These are phyloP conservation scores for Rhabdomys pumilio DNA, from an alignment of 2,797 vertebrate genomes.

Conservation along the genomic window DNA sequence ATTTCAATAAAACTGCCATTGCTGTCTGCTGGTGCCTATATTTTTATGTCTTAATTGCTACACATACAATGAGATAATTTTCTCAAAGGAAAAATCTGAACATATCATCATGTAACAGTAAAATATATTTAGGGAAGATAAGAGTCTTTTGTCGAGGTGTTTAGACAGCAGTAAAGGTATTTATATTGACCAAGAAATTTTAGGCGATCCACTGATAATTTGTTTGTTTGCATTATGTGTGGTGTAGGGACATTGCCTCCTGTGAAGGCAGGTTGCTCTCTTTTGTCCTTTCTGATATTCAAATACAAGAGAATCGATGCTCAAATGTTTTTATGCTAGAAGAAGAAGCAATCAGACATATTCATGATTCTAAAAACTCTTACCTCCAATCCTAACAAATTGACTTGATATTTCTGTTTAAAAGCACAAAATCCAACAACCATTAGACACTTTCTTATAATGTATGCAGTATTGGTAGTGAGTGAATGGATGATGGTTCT, in stretches of 20 bases:
- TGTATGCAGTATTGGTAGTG: not conserved
- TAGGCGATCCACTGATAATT: not conserved
- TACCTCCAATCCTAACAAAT: not conserved
- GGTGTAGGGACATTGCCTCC: not conserved
- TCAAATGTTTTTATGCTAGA: not conserved
- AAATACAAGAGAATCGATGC: not conserved
- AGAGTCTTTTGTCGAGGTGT: not conserved
- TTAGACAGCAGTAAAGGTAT: constrained; percentile 4
- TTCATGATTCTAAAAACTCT: constrained; percentile 19
- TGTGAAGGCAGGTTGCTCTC: not conserved
- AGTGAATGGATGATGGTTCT: not conserved
- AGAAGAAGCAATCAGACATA: not conserved
- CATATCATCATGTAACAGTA: not conserved
- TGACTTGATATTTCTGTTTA: constrained; percentile 25
- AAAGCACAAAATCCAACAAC: not conserved
- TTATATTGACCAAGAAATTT: not conserved
- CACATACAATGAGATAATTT: not conserved
- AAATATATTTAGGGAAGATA: not conserved
- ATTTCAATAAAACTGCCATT: not conserved
- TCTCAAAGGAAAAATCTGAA: constrained; percentile 15
- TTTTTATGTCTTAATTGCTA: constrained; percentile 15
- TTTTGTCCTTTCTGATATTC: not conserved
- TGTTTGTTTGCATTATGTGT: not conserved
- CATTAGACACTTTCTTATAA: not conserved
- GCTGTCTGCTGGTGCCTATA: not conserved